Evolutionary conservation across 2,797 vertebrate genomes (phyloP), one percentile per base, ranked within the genome.

Genomic region (Enteromius afrohamiltoni): DNA sequence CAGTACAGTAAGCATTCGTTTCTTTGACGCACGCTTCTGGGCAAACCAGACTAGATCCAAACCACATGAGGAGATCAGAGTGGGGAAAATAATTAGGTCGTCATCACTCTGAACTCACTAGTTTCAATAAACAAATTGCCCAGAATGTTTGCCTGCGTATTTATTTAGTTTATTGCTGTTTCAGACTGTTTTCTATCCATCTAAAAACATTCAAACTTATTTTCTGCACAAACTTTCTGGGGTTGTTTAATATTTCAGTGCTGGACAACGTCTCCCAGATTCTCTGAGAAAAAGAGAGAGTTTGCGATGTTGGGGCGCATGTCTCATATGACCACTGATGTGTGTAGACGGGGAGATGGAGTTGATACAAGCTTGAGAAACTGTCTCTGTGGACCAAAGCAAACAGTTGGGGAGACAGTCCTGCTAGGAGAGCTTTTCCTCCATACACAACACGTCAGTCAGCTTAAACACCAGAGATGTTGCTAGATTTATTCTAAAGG

Each of bases 381-480:
- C 64, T 64, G 78, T 65, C 67, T 62, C 82, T 77, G 58, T 60
- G 73, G 82, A 73, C 67, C 23, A 62, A 55, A 83, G 42, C 55
- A 83, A 49, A 62, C 77, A 65, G 42, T 62, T 80, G 37, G 31
- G 71, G 42, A 62, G 71, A 80, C 64, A 76, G 79, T 79, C 77
- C 53, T 51, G 31, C 70, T 83, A 64, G 42, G 31, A 53, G 65
- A 8, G 9, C 60, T 74, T 21, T 67, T 76, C 31, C 17, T 79
- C 47, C 55, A 67, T 55, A 81, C 23, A 81, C 45, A 85, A 34
- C 78, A 84, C 1, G 75, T 81, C 82, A 78, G 76, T 83, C 80
- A 55, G 62, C 19, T 58, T 70, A 80, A 86, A 83, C 85, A 71
- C 82, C 58, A 77, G 82, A 86, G 85, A 86, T 17, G 14, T 55